Percentiles rank a stretch among this genome's conserved stretches.
These are phyloP conservation scores for Acrocephalus kingi DNA, from an alignment of 2,113 vertebrate species.

Conservation along the genomic window DNA sequence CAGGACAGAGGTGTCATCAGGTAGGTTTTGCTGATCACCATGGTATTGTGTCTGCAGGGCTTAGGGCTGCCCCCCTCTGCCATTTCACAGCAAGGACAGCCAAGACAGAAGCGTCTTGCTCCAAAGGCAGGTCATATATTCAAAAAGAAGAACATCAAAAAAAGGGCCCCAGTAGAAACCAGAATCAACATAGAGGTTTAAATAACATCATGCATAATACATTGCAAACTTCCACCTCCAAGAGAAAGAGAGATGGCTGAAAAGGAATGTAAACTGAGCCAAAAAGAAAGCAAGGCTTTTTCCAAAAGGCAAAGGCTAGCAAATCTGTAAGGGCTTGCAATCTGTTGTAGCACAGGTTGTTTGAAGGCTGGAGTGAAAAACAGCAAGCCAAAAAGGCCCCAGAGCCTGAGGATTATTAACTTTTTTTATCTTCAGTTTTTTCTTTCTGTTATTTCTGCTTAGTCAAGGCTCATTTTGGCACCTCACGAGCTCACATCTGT, in stretches of 20 bases:
- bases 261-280: conserved; percentile 23
- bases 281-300: conserved; percentile 37
- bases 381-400: not conserved
- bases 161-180: not conserved
- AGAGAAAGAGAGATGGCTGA: not conserved
- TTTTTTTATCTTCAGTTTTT: not conserved
- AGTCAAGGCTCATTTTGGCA: not conserved
- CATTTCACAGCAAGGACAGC: not conserved
- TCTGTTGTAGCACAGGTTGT: not conserved
- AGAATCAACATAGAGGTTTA: not conserved
- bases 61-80: not conserved
- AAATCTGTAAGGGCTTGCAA: not conserved
- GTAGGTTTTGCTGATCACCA: not conserved
- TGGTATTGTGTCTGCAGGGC: not conserved
- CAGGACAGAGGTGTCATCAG: not conserved
- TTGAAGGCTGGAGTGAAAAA: not conserved
- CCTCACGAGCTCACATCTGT: not conserved
- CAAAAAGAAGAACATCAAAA: not conserved
- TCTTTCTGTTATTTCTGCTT: not conserved
- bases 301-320: conserved; percentile 8
- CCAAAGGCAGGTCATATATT: not conserved
- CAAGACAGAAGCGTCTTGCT: not conserved
- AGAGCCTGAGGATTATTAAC: not conserved
- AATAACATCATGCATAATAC: conserved; percentile 52
- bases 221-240: conserved; percentile 11